Conservation (phyloP, 2,888 invertebrate species). For the Synanthedon tipuliformis region DNA sequence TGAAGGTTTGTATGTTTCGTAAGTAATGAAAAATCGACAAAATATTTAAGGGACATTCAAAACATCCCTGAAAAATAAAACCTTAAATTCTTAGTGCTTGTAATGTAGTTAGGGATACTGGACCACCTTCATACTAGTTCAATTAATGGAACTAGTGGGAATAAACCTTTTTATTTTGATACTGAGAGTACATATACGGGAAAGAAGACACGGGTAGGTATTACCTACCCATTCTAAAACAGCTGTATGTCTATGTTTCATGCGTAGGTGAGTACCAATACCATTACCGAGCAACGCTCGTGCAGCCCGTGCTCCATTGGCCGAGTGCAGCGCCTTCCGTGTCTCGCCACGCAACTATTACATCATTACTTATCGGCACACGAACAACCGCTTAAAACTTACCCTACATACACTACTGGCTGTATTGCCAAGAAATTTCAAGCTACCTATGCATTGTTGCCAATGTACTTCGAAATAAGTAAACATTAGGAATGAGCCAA, state of each 20-base stretch:
- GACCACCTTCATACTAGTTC: too few relatives aligned
- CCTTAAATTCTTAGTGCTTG: too few relatives aligned
- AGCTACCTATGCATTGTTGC: neutral
- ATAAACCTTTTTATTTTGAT: too few relatives aligned
- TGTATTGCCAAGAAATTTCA: neutral
- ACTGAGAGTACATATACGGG: too few relatives aligned
- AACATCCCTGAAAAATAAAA: too few relatives aligned
- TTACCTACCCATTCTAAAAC: conserved; percentile 2
- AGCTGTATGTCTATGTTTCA: too few relatives aligned
- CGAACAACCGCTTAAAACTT: neutral
- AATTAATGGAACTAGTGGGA: too few relatives aligned
- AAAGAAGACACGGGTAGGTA: neutral
- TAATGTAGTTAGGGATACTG: too few relatives aligned
- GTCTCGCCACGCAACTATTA: conserved; percentile 52
- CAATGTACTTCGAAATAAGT: neutral
- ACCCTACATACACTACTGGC: neutral
- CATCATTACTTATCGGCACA: conserved; percentile 21
- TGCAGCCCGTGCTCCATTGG: conserved; percentile 47
- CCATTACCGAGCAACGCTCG: conserved; percentile 13
- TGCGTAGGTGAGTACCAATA: too few relatives aligned
- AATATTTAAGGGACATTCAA: too few relatives aligned
- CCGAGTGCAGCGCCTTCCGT: conserved; percentile 61
- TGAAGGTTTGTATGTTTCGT: too few relatives aligned
- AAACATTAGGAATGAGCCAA: neutral
- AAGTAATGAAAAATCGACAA: too few relatives aligned